A percentile compares a stretch with the other conserved stretches of the same genome.
Evolutionary conservation across 2,888 invertebrate species (phyloP).

Genomic region (Limnephilus marmoratus): DNA sequence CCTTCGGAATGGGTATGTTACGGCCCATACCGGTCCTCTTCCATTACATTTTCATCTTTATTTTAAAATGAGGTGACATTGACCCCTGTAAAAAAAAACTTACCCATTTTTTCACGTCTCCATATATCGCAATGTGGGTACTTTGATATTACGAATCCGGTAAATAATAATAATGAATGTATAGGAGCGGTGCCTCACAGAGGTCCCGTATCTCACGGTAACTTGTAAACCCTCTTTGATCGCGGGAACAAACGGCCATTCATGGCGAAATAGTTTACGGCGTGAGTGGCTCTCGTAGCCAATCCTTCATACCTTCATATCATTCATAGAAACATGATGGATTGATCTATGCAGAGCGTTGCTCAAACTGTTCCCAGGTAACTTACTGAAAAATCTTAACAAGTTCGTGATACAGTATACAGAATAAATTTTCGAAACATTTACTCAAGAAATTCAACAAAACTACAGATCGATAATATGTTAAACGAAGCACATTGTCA

Average conservation of each 20-base stretch:
- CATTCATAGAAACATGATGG: constrained; percentile 41
- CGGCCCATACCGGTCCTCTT: no score
- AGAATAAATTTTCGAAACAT: no score
- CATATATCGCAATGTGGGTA: not conserved
- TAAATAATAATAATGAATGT: not conserved
- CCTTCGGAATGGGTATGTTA: no score
- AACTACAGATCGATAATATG: no score
- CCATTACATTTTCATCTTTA: no score
- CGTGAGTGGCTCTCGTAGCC: constrained; percentile 9
- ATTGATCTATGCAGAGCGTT: constrained; percentile 33
- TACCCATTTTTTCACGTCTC: not conserved
- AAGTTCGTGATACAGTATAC: not conserved
- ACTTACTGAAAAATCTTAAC: not conserved
- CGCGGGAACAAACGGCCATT: not conserved
- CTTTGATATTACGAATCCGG: not conserved
- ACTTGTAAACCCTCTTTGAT: constrained; percentile 30
- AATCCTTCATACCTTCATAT: not conserved
- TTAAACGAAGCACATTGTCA: no score
- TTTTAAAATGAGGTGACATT: not conserved
- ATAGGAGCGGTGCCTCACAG: not conserved
- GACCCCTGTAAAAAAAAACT: not conserved
- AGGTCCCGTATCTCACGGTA: constrained; percentile 25
- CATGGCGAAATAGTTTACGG: constrained; percentile 18
- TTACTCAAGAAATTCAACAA: no score
- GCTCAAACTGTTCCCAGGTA: not conserved